A percentile compares a stretch with the other conserved stretches of the same genome.
These are phyloP conservation scores for Matsumyia berberina DNA, from an alignment of 2,888 invertebrate species.

Conservation along the genomic window DNA sequence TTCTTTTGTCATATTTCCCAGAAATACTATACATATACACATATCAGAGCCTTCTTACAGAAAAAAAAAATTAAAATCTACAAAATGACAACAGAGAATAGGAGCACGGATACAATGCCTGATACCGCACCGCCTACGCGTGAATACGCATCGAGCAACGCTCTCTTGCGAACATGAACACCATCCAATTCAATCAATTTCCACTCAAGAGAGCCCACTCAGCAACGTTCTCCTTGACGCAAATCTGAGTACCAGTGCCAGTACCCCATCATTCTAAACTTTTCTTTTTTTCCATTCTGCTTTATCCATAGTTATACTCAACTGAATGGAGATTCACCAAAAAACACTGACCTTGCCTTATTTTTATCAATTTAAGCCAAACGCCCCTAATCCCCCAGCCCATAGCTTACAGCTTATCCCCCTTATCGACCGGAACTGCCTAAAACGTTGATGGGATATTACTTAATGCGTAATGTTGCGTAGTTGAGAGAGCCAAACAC, in stretches of 20 bases:
- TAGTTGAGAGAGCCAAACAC: conserved; percentile 1
- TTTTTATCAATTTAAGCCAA: conserved; percentile 30
- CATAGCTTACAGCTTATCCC: background rate
- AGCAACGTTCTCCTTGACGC: background rate
- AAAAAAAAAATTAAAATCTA: background rate
- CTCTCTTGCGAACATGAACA: conserved; percentile 24
- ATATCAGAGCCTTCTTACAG: background rate
- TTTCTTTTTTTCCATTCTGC: background rate
- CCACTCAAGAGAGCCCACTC: conserved; percentile 55
- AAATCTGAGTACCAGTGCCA: background rate
- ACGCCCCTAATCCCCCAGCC: background rate
- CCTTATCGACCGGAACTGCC: conserved; percentile 1
- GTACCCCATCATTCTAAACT: background rate
- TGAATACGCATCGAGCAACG: background rate
- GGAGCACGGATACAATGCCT: background rate
- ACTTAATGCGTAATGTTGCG: conserved; percentile 44
- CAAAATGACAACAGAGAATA: background rate
- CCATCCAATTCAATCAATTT: conserved; percentile 42
- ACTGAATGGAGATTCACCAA: conserved; percentile 2
- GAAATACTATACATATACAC: background rate
- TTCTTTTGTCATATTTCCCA: conserved; percentile 22
- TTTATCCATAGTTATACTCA: background rate
- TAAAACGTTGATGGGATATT: background rate
- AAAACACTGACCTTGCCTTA: conserved; percentile 68
- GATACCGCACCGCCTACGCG: conserved; percentile 15